These are phyloP conservation scores for Brachypalpus laphriformis DNA, from an alignment of 2,888 invertebrate genomes.

Conservation along the genomic window DNA sequence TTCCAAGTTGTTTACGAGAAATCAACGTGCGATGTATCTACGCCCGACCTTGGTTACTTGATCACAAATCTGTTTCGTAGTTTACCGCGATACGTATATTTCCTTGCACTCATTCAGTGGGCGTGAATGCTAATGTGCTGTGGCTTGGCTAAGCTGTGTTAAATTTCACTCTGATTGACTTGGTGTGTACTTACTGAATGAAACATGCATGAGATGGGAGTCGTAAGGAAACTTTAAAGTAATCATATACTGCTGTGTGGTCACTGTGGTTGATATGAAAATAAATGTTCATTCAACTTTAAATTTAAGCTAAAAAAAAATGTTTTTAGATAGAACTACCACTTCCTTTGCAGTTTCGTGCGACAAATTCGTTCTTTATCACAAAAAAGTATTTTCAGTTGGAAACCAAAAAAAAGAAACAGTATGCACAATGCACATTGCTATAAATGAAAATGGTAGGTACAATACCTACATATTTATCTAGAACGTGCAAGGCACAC, in stretches of 20 bases:
- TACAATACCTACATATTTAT: too few species aligned
- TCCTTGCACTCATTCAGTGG: slow-evolving; percentile 3
- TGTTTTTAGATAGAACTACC: slow-evolving; percentile 8
- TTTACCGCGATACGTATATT: not conserved
- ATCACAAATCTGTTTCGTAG: not conserved
- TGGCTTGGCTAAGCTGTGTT: slow-evolving; percentile 8
- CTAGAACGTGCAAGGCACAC: too few species aligned
- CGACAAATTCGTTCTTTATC: slow-evolving; percentile 17
- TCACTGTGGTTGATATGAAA: slow-evolving; percentile 51
- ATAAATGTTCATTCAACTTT: slow-evolving; percentile 19
- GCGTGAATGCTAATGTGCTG: slow-evolving; percentile 4
- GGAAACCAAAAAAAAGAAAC: not conserved
- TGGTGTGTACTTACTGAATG: slow-evolving; percentile 44
- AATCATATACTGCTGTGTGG: slow-evolving; percentile 27
- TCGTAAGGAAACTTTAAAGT: slow-evolving; percentile 33
- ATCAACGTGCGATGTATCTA: not conserved
- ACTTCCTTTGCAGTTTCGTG: slow-evolving; percentile 38
- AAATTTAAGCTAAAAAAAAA: slow-evolving; percentile 4
- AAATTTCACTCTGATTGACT: slow-evolving; percentile 46
- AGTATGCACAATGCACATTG: too few species aligned
- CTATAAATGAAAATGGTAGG: too few species aligned
- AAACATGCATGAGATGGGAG: slow-evolving; percentile 26
- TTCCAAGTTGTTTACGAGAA: slow-evolving; percentile 19
- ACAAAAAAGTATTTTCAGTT: not conserved
- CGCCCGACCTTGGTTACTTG: slow-evolving; percentile 38